Evolutionary conservation across 2,888 invertebrate genomes (phyloP), one percentile per base, ranked within the genome.

Genomic region (Agrypnus murinus): DNA sequence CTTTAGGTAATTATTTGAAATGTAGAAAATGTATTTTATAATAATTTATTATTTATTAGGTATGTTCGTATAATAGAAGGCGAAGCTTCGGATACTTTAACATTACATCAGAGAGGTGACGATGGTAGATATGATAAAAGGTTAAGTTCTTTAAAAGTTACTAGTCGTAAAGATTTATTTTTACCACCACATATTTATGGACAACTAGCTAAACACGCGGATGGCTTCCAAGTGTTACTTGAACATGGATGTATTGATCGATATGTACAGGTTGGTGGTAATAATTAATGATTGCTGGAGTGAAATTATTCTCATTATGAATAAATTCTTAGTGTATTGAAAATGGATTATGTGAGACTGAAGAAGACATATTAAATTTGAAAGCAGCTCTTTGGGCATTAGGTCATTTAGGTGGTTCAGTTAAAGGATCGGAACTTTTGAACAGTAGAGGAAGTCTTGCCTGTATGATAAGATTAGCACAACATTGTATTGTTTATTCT

Each of bases 41-140:
- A n/a, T n/a, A 25, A 25, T 5, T 25, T n/a, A n/a, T n/a, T n/a
- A n/a, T n/a, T n/a, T n/a, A n/a, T n/a, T 31, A 90, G 95, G 78
- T 99, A 99, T 86, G 96, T 97, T 2, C 90, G 93, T 9, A 86
- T 97, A 31, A 92, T 98, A 34, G 99, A 99, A 84, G 93, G 95
- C 58, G 92, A 93, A 75, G 92, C 97, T 77, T 94, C 96, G 82
- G 94, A 96, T 81, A 93, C 95, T 36, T 85, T 98, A 77, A 96
- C 96, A 1, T 89, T 95, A 65, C 93, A 95, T 81, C 92, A 94
- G 80, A 90, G 93, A 76, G 92, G 92, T 57, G 93, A 93, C 79
- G 92, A 93, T 80, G 94, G 95, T 0, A 87, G 88, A 69, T 95
- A 94, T 80, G 91, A 92, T 70, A 88, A 92, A 69, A 86, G 93